phyloP scores from a whole-genome alignment of 2,797 vertebrate species.

The Scomberomorus guttatus region DNA sequence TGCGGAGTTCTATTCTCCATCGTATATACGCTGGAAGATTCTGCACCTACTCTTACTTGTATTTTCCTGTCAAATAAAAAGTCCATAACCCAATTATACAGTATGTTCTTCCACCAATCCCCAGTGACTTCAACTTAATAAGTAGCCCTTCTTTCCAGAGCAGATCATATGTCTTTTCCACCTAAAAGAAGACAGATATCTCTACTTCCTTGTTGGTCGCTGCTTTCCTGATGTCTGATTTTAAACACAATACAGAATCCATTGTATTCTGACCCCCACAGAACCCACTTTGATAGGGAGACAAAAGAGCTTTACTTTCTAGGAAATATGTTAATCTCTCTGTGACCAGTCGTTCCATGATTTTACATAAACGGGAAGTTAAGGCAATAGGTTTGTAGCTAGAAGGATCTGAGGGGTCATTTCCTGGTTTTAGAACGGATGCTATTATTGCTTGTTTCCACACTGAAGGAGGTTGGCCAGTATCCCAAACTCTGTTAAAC shows the following conservation, averaged over 20 bases:
- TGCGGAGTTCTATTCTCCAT: not conserved
- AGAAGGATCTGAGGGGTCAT: too few relatives aligned
- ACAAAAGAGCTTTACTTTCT: too few relatives aligned
- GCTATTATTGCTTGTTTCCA: not conserved
- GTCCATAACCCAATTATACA: not conserved
- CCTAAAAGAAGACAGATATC: not conserved
- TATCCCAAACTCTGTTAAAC: not conserved
- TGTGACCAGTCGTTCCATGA: not conserved
- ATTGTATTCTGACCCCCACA: not conserved
- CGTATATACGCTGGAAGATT: not conserved
- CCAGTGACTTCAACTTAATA: not conserved
- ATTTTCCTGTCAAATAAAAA: slow-evolving; percentile 7
- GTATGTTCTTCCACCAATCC: not conserved
- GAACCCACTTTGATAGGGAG: not conserved
- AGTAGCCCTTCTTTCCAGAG: not conserved
- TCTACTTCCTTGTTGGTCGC: too few relatives aligned
- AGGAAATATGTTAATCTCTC: slow-evolving; percentile 4
- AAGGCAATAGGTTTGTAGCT: too few relatives aligned
- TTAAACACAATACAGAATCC: not conserved
- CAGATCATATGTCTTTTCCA: too few relatives aligned
- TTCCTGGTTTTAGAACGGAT: too few relatives aligned
- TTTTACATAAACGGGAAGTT: too few relatives aligned
- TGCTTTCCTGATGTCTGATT: too few relatives aligned
- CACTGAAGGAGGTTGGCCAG: not conserved
- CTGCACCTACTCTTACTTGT: not conserved